Base-by-base conservation (phyloP, 2,113 vertebrate species). In the Anoura caudifer region DNA sequence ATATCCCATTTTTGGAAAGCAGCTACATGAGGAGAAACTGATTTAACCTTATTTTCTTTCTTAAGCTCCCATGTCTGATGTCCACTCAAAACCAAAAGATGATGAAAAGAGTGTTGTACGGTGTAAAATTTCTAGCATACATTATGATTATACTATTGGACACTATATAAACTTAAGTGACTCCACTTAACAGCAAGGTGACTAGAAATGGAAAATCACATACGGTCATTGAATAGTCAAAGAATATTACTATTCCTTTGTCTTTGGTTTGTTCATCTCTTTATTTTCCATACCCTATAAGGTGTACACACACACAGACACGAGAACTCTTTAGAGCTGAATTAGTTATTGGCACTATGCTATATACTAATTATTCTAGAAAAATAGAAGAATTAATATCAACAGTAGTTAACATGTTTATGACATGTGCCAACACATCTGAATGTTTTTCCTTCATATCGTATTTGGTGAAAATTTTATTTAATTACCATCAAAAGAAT, bases 181-280 rank as follows among this genome's bases (percentile, higher is more conserved):
- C 24, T 92, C 15, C 80, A 10, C 4, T 87, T 47, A 94, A 31
- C 20, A 33, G 12, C 5, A 69, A 77, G 41, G 9, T 61, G 73
- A 73, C 52, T 86, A 31, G 12, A n/a, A 94, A 94, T 61, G 56
- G 31, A 72, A 96, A 96, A 84, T 90, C 43, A 89, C 93, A 69
- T 76, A 65, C 13, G 45, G 0, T 80, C 79, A 92, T 36, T 77
- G 54, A 95, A 63, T 45, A 75, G 8, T 70, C 3, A 4, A 65
- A 88, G 22, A 3, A 52, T 52, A 36, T 8, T 84, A 3, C 2
- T 45, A 15, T 95, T 38, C 1, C 7, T 76, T 63, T 91, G n/a
- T 65, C 16, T 11, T 65, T 90, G 13, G 13, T 95, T 92, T 94
- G 24, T 26, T 90, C 4, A 52, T 43, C 16, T 83, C 41, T 93